phyloP scores from a whole-genome alignment of 2,113 vertebrate genomes.

The Trichomycterus rosablanca region DNA sequence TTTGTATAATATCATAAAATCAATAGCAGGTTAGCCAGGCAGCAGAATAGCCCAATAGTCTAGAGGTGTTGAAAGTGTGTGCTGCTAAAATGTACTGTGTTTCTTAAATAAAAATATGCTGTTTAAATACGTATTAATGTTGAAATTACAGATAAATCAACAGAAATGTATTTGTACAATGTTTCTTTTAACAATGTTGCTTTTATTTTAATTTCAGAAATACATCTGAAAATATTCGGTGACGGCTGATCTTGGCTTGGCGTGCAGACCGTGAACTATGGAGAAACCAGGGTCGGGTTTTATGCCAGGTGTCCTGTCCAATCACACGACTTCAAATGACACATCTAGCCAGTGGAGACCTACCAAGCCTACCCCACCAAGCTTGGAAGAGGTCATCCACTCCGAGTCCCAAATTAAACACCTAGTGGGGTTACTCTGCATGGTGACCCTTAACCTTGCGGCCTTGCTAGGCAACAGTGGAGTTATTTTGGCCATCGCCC shows the following conservation, averaged over 20 bases:
- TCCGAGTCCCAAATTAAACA: constrained; percentile 63
- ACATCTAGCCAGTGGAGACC: constrained; percentile 50
- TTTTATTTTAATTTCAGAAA: constrained; percentile 16
- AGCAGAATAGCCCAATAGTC: too few species aligned
- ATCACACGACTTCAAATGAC: constrained; percentile 52
- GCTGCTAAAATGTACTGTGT: too few species aligned
- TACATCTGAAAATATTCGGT: constrained; percentile 1
- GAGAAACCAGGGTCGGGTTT: constrained; percentile 46
- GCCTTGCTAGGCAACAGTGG: constrained; percentile 80
- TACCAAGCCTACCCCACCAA: constrained; percentile 57
- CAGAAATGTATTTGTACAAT: too few species aligned
- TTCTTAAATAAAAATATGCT: too few species aligned
- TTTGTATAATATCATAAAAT: too few species aligned
- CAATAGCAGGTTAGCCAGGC: too few species aligned
- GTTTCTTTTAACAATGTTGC: too few species aligned
- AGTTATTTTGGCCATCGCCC: constrained; percentile 78
- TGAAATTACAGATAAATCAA: too few species aligned
- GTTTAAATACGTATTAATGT: too few species aligned
- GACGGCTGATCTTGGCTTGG: constrained; percentile 43
- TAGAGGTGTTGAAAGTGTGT: too few species aligned
- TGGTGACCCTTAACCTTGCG: constrained; percentile 77
- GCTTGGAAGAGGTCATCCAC: constrained; percentile 50
- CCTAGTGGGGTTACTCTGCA: constrained; percentile 73
- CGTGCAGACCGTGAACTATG: constrained; percentile 54
- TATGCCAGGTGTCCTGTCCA: constrained; percentile 48